These are phyloP conservation scores for Serinus canaria DNA, from an alignment of 2,113 vertebrate genomes.

Conservation along the genomic window DNA sequence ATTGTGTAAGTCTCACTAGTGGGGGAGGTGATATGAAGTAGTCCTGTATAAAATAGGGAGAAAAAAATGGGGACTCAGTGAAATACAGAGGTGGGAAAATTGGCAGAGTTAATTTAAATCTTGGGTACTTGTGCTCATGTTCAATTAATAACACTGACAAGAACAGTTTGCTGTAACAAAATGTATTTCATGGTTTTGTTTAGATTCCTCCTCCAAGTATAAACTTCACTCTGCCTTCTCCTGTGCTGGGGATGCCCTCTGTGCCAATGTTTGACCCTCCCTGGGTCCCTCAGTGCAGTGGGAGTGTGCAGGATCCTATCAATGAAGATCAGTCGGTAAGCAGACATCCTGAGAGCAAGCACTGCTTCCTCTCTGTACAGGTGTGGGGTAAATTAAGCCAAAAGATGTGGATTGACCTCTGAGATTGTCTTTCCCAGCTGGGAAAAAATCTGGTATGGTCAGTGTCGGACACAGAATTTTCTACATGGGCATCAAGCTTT, in stretches of 20 bases:
- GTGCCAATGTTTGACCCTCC: constrained; percentile 98
- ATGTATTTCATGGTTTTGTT: neutral
- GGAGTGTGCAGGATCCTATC: constrained; percentile 96
- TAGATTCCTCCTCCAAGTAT: constrained; percentile 98
- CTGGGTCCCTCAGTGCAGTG: constrained; percentile 96
- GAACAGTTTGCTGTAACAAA: neutral
- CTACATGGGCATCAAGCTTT: neutral
- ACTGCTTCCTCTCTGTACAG: neutral
- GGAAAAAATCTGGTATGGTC: neutral
- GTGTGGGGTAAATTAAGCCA: neutral
- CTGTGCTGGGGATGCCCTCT: constrained; percentile 97
- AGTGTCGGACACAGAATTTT: neutral
- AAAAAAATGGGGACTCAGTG: neutral
- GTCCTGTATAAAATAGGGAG: neutral
- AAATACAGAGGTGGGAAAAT: neutral
- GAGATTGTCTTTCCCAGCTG: neutral
- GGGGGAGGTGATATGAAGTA: neutral
- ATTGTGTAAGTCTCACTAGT: neutral
- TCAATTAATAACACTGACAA: neutral
- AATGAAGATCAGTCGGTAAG: constrained; percentile 98
- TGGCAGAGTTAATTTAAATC: neutral
- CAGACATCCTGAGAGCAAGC: neutral
- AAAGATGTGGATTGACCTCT: neutral
- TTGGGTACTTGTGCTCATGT: neutral
- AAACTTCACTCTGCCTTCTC: constrained; percentile 97